These are phyloP conservation scores for Lasioglossum marginatum DNA, from an alignment of 2,888 invertebrate genomes.

Conservation along the genomic window DNA sequence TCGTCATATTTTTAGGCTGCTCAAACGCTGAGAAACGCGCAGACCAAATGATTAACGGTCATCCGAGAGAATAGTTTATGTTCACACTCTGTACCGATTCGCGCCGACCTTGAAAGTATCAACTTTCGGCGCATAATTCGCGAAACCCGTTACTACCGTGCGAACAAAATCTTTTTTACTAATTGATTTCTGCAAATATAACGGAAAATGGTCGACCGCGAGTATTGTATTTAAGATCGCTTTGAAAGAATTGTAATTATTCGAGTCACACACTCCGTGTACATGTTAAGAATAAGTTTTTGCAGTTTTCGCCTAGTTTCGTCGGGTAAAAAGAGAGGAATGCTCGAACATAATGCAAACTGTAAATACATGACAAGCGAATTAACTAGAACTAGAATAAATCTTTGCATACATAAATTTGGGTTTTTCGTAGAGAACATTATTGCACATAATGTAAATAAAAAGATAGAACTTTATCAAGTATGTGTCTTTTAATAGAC, in stretches of 20 bases:
- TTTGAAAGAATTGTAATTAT: neutral
- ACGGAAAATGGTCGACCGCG: neutral
- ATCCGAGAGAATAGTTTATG: constrained; percentile 59
- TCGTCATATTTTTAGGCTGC: neutral
- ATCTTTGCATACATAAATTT: constrained; percentile 41
- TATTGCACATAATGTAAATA: constrained; percentile 44
- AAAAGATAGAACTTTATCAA: constrained; percentile 44
- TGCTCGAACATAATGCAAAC: constrained; percentile 9
- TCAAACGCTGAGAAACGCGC: neutral
- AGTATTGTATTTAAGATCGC: constrained; percentile 1
- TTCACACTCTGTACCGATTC: constrained; percentile 47
- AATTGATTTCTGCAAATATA: neutral
- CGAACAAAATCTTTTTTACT: neutral
- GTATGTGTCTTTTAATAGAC: constrained; percentile 1
- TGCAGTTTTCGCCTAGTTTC: neutral
- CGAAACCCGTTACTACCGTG: neutral
- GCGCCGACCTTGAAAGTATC: neutral
- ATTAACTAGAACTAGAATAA: constrained; percentile 42
- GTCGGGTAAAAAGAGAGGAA: neutral
- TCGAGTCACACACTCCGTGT: neutral
- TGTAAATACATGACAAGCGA: constrained; percentile 38
- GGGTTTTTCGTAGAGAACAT: constrained; percentile 20
- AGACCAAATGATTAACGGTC: neutral
- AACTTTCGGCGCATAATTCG: neutral
- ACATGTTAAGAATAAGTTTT: constrained; percentile 26